Evolutionary conservation across 1,140 invertebrate species (phyloP).

Genomic region (Tachypleus tridentatus): DNA sequence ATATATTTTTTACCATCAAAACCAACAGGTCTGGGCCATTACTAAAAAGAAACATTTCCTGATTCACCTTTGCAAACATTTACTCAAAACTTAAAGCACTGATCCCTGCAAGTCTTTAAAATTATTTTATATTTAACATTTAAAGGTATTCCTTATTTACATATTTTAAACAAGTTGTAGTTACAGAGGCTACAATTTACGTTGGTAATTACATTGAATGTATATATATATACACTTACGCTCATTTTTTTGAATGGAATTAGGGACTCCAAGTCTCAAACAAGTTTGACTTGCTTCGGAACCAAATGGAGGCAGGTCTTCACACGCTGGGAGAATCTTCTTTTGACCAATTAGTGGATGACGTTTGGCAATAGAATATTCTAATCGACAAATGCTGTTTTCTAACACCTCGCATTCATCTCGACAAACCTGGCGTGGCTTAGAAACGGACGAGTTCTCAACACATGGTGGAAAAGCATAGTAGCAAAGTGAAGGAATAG

Average conservation of each 20-base stretch:
- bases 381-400: slow-evolving; percentile 76
- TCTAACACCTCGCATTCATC: slow-evolving; percentile 81
- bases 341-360: slow-evolving; percentile 64
- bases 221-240: slow-evolving; percentile 30
- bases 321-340: slow-evolving; percentile 71
- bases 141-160: no score
- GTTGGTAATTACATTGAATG: background rate
- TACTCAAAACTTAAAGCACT: no score
- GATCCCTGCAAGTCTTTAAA: no score
- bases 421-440: slow-evolving; percentile 53
- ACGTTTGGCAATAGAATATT: slow-evolving; percentile 85
- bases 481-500: slow-evolving; percentile 64
- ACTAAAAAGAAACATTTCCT: no score
- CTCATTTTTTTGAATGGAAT: slow-evolving; percentile 35
- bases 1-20: no score
- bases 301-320: slow-evolving; percentile 58
- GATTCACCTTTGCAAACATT: no score
- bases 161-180: no score
- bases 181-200: no score
- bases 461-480: slow-evolving; percentile 81
- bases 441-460: slow-evolving; percentile 29
- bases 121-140: no score
- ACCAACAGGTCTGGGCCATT: no score
- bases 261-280: slow-evolving; percentile 55
- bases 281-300: slow-evolving; percentile 45